A percentile compares a stretch with the other conserved stretches of the same genome.
These are phyloP conservation scores for Lamellibrachia columna DNA, from an alignment of 2,888 invertebrate genomes.

Conservation along the genomic window DNA sequence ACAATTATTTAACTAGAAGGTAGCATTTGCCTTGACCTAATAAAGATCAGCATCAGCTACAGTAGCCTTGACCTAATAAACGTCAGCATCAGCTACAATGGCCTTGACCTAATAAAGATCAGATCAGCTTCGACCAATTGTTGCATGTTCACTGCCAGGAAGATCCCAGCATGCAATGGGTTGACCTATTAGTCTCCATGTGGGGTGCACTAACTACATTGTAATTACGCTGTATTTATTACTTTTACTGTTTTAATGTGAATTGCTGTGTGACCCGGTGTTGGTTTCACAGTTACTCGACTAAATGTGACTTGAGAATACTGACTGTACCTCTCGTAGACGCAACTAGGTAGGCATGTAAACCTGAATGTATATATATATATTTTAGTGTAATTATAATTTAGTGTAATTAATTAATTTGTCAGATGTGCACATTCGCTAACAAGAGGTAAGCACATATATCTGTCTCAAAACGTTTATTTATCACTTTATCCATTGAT, in stretches of 20 bases:
- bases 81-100: too few relatives aligned
- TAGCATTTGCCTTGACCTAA: too few relatives aligned
- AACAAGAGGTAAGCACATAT: neutral
- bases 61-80: too few relatives aligned
- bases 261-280: neutral
- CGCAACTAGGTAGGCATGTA: slow-evolving; percentile 9
- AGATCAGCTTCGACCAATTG: too few relatives aligned
- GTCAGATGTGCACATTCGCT: neutral
- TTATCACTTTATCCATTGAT: neutral
- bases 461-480: neutral
- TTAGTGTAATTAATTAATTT: neutral
- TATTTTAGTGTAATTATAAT: neutral
- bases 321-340: slow-evolving; percentile 1
- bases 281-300: neutral
- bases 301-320: neutral
- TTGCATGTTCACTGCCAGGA: neutral
- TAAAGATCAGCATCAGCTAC: too few relatives aligned
- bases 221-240: neutral
- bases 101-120: too few relatives aligned
- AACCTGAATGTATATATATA: neutral
- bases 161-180: neutral
- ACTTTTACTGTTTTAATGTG: neutral
- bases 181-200: neutral
- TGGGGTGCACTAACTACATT: neutral
- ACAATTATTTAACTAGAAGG: too few relatives aligned